Base-by-base conservation (phyloP, 2,113 vertebrate genomes). In the Mastomys coucha region DNA sequence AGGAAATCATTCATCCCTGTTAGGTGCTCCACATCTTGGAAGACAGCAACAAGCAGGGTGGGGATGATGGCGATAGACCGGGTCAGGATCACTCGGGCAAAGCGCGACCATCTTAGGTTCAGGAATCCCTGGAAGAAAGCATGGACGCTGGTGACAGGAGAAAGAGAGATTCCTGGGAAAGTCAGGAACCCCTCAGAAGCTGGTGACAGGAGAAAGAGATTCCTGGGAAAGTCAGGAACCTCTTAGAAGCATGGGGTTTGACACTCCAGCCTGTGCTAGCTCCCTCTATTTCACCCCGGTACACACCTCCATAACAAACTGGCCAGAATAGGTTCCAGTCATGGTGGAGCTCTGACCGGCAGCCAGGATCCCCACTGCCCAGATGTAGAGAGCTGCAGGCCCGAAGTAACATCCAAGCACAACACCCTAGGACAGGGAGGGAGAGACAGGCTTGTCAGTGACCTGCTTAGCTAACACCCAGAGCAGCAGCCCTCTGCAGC, bases 301-400 rank as follows among this genome's bases (percentile, higher is more conserved):
- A 86, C 92, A 51, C 96, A 99, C 99, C 99, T 99, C 99, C 99
- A 99, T 99, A 45, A 99, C 99, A 73, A 99, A 99, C 98, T 99
- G 99, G 33, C 99, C 99, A 0, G 99, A 99, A 96, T 99, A 99
- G 0, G 99, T 99, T 73, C 99, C 99, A 0, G 99, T 99, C 99
- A 99, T 99, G 26, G 99, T 99, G 45, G 99, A 99, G 98, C 99
- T 99, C 98, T 99, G 99, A 42, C 99, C 99, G 0, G 99, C 99
- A 22, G 99, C 99, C 39, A 99, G 99, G 97, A 99, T 99, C 14
- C 99, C 99, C 1, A 99, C 98, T 0, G 99, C 99, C 99, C 99
- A 99, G 97, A 99, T 99, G 91, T 99, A 99, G 81, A 99, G 99
- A 0, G 99, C 99, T 0, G 99, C 99, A 0, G 99, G 99, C 49